Conservation (phyloP, 2,888 invertebrate genomes). For the Nysson spinosus region DNA sequence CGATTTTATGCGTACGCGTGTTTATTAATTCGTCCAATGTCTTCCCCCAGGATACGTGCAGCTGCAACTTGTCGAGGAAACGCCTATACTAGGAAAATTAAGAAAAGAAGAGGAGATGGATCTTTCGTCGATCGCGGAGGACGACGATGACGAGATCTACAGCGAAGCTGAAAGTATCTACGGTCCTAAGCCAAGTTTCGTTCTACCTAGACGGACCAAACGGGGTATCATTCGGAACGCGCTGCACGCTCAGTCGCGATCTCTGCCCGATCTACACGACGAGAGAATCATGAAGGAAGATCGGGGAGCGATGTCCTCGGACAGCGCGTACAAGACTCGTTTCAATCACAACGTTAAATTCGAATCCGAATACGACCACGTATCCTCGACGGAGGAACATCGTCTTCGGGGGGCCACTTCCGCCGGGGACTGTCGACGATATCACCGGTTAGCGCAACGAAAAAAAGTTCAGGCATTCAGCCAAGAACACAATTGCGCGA, state of each 20-base stretch:
- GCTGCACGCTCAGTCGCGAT: conserved; percentile 14
- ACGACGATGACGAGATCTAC: conserved; percentile 60
- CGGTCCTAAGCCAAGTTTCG: conserved; percentile 18
- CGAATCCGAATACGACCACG: conserved; percentile 42
- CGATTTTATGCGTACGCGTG: neutral
- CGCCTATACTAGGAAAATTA: conserved; percentile 28
- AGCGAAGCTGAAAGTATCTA: conserved; percentile 63
- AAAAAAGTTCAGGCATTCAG: conserved; percentile 3
- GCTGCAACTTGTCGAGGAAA: conserved; percentile 79
- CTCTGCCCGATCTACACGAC: conserved; percentile 70
- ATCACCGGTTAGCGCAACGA: neutral
- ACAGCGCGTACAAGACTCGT: conserved; percentile 14
- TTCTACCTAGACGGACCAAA: neutral
- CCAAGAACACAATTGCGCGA: conserved; percentile 53
- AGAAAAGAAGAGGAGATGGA: conserved; percentile 32
- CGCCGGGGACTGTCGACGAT: neutral
- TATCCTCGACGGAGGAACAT: conserved; percentile 27
- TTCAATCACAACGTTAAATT: conserved; percentile 6
- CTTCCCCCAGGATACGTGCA: conserved; percentile 81
- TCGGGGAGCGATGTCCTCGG: conserved; percentile 9
- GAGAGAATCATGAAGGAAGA: conserved; percentile 58
- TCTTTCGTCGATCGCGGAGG: conserved; percentile 55
- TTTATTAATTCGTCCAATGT: neutral
- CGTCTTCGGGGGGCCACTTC: neutral
- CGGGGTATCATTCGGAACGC: neutral